A percentile compares a stretch with the other conserved stretches of the same genome.
These are phyloP conservation scores for Phasianus colchicus DNA, from an alignment of 2,113 vertebrate genomes.

Conservation along the genomic window DNA sequence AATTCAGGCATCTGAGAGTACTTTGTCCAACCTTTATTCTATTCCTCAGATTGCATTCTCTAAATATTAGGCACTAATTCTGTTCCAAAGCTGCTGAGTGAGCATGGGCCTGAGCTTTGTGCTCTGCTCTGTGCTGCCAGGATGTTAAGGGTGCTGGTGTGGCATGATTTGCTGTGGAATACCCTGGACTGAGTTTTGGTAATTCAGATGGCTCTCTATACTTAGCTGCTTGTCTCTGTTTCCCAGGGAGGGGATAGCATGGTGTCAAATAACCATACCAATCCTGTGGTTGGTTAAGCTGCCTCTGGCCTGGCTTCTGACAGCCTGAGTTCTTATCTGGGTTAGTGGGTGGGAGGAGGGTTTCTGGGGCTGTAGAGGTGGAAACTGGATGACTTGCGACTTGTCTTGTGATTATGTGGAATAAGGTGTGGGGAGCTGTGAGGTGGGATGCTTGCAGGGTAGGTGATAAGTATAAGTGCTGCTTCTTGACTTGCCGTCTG, in stretches of 20 bases:
- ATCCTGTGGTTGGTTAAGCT: neutral
- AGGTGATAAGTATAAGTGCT: neutral
- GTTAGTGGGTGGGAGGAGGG: neutral
- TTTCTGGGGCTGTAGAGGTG: neutral
- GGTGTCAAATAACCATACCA: neutral
- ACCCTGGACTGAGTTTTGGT: neutral
- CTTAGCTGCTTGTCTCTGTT: neutral
- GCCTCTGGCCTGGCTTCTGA: neutral
- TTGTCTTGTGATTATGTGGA: neutral
- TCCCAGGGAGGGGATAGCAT: neutral
- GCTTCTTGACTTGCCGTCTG: neutral
- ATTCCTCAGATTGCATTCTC: neutral
- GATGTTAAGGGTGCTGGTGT: neutral
- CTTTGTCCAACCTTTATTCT: neutral
- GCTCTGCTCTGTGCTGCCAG: neutral
- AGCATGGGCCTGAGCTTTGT: neutral
- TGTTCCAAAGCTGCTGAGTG: neutral
- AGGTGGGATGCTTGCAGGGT: neutral
- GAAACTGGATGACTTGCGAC: neutral
- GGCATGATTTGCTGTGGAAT: neutral
- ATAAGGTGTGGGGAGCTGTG: neutral
- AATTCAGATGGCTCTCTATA: neutral
- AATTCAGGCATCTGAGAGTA: neutral
- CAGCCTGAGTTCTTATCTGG: neutral
- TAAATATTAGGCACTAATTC: neutral